Conservation (phyloP, 2,113 vertebrate genomes). For the Platichthys flesus region DNA sequence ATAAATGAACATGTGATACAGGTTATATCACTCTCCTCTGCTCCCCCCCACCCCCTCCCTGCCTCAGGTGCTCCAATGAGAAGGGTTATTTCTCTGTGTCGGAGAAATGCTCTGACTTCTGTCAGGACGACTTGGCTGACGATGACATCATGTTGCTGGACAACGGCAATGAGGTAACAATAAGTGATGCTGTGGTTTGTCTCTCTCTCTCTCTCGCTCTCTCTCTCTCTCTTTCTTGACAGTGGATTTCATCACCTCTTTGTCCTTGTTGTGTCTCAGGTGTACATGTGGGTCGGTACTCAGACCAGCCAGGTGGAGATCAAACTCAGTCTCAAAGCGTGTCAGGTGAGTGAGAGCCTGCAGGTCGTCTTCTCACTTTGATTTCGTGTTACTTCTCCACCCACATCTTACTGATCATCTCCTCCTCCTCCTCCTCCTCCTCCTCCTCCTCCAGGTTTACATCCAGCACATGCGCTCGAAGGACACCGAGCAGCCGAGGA, state of each 20-base stretch:
- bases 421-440: too few species aligned
- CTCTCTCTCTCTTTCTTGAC: not conserved
- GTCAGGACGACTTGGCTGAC: conserved; percentile 96
- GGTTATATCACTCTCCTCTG: not conserved
- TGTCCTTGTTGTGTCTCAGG: conserved; percentile 75
- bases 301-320: conserved; percentile 99
- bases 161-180: conserved; percentile 91
- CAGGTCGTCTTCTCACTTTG: not conserved
- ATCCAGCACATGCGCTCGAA: conserved; percentile 98
- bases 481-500: conserved; percentile 85
- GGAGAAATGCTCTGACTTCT: conserved; percentile 97
- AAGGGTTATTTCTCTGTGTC: conserved; percentile 97
- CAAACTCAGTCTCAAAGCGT: conserved; percentile 96
- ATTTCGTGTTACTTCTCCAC: not conserved
- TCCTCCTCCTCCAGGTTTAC: conserved; percentile 87
- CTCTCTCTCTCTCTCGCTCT: not conserved
- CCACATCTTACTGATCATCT: not conserved
- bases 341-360: conserved; percentile 83
- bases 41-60: not conserved
- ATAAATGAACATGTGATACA: not conserved
- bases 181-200: too few species aligned
- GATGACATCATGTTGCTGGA: conserved; percentile 99
- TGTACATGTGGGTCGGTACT: conserved; percentile 99
- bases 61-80: conserved; percentile 93
- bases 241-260: not conserved